Conservation (phyloP, 2,888 invertebrate species). For the Eledona agricola region DNA sequence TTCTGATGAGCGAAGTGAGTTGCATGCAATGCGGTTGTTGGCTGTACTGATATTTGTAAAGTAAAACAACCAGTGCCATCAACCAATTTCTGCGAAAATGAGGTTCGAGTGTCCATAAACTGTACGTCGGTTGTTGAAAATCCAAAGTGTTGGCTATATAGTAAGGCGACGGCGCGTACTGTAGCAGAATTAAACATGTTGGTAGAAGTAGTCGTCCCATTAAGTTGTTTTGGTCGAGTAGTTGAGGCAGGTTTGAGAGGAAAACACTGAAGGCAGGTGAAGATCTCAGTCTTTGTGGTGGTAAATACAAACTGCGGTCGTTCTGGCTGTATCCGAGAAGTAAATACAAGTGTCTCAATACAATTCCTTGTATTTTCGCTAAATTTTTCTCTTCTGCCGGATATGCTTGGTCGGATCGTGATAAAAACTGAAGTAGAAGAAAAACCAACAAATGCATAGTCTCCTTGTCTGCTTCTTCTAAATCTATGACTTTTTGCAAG, state of each 20-base stretch:
- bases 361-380: constrained; percentile 83
- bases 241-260: constrained; percentile 90
- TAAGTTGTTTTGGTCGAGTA: constrained; percentile 94
- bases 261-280: constrained; percentile 97
- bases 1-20: constrained; percentile 82
- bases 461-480: constrained; percentile 94
- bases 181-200: constrained; percentile 81
- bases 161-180: constrained; percentile 85
- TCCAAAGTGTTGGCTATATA: constrained; percentile 64
- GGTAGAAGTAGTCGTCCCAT: constrained; percentile 91
- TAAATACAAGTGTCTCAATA: constrained; percentile 90
- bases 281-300: constrained; percentile 84
- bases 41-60: constrained; percentile 92
- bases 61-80: constrained; percentile 87
- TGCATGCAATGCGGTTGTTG: constrained; percentile 75
- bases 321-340: constrained; percentile 92
- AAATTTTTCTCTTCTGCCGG: constrained; percentile 87
- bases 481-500: constrained; percentile 87
- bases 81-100: constrained; percentile 92
- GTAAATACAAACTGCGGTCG: constrained; percentile 91
- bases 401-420: constrained; percentile 81
- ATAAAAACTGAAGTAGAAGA: constrained; percentile 96
- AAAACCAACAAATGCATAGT: constrained; percentile 94
- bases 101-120: constrained; percentile 87
- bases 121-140: constrained; percentile 78